phyloP scores from a whole-genome alignment of 2,797 vertebrate genomes.

The Enteromius radiatus region DNA sequence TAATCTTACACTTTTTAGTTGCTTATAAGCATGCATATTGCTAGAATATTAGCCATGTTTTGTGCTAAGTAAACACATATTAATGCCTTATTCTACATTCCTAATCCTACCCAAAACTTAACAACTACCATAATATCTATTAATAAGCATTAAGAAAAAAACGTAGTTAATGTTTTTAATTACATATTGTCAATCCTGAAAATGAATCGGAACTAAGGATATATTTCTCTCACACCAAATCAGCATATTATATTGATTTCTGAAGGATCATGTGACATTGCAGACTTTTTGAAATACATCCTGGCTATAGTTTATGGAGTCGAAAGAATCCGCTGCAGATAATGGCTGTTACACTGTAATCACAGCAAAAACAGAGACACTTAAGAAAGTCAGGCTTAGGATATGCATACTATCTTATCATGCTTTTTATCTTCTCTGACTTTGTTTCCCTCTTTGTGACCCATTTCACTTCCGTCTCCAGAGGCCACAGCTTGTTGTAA shows the following conservation, averaged over 20 bases:
- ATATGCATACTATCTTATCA: slow-evolving; percentile 8
- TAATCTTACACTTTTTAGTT: no score
- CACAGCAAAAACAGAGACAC: neutral
- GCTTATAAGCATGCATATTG: no score
- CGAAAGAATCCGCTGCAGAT: slow-evolving; percentile 66
- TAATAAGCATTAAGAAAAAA: no score
- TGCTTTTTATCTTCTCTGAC: slow-evolving; percentile 57
- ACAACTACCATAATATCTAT: no score
- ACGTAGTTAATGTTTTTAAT: no score
- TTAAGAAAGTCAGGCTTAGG: slow-evolving; percentile 10
- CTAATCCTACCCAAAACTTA: no score
- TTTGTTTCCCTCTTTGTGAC: slow-evolving; percentile 55
- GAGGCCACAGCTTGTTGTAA: slow-evolving; percentile 27
- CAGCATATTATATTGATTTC: neutral
- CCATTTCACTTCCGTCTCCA: slow-evolving; percentile 49
- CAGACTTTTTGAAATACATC: neutral
- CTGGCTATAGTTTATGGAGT: slow-evolving; percentile 14
- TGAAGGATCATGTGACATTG: neutral
- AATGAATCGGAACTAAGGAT: neutral
- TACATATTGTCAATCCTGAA: no score
- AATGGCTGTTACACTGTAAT: slow-evolving; percentile 13
- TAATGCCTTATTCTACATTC: no score
- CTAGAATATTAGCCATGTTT: no score
- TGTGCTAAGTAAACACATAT: no score
- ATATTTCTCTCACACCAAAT: neutral